Base-by-base conservation (phyloP, 1,140 invertebrate genomes). In the Calliopsis andreniformis region DNA sequence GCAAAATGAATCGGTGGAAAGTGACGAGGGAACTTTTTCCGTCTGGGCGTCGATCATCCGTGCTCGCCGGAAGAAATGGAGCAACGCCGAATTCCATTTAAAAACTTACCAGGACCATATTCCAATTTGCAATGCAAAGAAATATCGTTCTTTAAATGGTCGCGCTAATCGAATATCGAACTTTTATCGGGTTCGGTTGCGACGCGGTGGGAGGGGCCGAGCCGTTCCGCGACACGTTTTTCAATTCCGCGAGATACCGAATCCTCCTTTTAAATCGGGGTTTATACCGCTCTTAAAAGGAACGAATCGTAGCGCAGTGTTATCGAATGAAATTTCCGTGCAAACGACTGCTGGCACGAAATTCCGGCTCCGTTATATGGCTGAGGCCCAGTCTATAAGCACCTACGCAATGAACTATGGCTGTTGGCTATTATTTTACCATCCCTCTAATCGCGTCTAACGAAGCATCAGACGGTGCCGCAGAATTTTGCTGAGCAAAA, bases 151-250 rank as follows among this genome's bases (percentile, higher is more conserved):
- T 82, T 80, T 71, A 78, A 85, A 79, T 73, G 70, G 28, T 39
- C 51, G 53, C 75, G 78, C 84, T 87, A 87, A 87, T 87, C 87
- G 84, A 87, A 87, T 86, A 86, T 86, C 82, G 82, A 69, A 71
- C 58, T 76, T 76, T 67, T 45, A 64, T 72, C 56, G 62, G 51
- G 25, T 42, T 7, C 39, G 53, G 64, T 63, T 45, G 39, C 32
- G 3, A 2, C 18, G 28, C 23, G 30, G 14, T 4, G n/a, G 35
- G 16, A 20, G 43, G n/a, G 62, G 8, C 42, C 30, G 58, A 30
- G 47, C 25, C 55, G 16, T 62, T 75, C 67, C 61, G 42, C 58
- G 76, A 76, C 71, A 42, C 68, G 43, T 80, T 72, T 85, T 73
- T 78, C 63, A 47, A 58, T 68, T 66, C 80, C n/a, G 28, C n/a